phyloP scores from a whole-genome alignment of 2,797 vertebrate genomes.

The Knipowitschia caucasica region DNA sequence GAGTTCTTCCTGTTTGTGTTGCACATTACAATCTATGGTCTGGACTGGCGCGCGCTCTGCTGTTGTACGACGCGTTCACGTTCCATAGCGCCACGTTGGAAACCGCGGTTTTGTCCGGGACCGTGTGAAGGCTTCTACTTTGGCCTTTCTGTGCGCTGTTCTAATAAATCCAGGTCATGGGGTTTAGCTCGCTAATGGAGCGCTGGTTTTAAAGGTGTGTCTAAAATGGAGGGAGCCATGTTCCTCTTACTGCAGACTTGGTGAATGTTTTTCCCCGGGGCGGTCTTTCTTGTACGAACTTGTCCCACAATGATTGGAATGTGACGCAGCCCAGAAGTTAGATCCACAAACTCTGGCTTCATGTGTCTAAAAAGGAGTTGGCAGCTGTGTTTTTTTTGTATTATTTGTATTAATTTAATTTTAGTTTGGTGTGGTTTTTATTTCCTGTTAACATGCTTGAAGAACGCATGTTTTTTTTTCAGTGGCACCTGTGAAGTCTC shows the following conservation, averaged over 20 bases:
- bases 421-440: too few species aligned
- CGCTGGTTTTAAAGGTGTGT: constrained; percentile 49
- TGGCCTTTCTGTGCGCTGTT: too few species aligned
- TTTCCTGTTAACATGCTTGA: too few species aligned
- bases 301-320: constrained; percentile 71
- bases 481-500: too few species aligned
- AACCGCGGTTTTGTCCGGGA: too few species aligned
- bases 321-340: constrained; percentile 42
- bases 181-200: background rate
- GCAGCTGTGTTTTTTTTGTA: too few species aligned
- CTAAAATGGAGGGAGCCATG: constrained; percentile 59
- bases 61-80: too few species aligned
- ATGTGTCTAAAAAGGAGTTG: constrained; percentile 3
- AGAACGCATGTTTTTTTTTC: too few species aligned
- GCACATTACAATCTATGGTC: too few species aligned
- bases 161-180: background rate
- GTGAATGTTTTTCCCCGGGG: constrained; percentile 45
- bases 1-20: constrained; percentile 48
- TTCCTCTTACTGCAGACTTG: constrained; percentile 49
- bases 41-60: background rate
- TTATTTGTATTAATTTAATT: too few species aligned
- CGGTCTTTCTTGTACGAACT: constrained; percentile 62
- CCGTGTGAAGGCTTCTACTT: too few species aligned
- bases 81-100: too few species aligned
- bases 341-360: constrained; percentile 13